Evolutionary conservation across 2,888 invertebrate species (phyloP).

Genomic region (Tachina grossa): DNA sequence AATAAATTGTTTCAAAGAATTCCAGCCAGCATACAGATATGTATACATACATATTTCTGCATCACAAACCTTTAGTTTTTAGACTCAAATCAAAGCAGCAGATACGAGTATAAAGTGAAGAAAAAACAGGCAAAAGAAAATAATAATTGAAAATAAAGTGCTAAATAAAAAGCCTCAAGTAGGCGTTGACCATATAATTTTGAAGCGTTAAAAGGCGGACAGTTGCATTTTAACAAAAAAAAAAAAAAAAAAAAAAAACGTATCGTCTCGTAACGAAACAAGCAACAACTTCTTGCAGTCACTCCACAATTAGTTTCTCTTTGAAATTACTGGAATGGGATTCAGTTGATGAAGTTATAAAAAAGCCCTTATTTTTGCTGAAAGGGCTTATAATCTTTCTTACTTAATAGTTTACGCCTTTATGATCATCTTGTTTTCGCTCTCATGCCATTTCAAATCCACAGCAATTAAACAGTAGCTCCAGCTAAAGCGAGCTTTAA

Average conservation of each 20-base stretch:
- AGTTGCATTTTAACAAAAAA: conserved; percentile 71
- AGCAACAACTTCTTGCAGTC: conserved; percentile 6
- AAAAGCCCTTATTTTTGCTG: conserved; percentile 64
- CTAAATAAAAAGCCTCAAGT: conserved; percentile 51
- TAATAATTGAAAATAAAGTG: conserved; percentile 63
- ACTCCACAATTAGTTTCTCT: conserved; percentile 8
- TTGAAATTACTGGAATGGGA: conserved; percentile 34
- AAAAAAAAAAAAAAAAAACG: conserved; percentile 39
- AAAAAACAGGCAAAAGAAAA: not conserved
- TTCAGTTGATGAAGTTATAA: conserved; percentile 62
- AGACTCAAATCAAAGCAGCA: not conserved
- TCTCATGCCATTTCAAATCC: conserved; percentile 5
- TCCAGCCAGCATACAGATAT: not conserved
- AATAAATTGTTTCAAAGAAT: conserved; percentile 46
- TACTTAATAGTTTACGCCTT: conserved; percentile 67
- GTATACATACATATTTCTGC: not conserved
- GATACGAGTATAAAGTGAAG: not conserved
- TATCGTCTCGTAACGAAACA: conserved; percentile 18
- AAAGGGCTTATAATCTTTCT: conserved; percentile 43
- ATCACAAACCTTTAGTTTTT: not conserved
- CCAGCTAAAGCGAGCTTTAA: conserved; percentile 57
- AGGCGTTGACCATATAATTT: conserved; percentile 74
- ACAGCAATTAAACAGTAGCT: conserved; percentile 66
- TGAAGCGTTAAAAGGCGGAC: conserved; percentile 80
- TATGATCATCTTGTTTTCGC: conserved; percentile 16